Evolutionary conservation across 2,888 invertebrate genomes (phyloP).

Genomic region (Barypeithes pellucidus): DNA sequence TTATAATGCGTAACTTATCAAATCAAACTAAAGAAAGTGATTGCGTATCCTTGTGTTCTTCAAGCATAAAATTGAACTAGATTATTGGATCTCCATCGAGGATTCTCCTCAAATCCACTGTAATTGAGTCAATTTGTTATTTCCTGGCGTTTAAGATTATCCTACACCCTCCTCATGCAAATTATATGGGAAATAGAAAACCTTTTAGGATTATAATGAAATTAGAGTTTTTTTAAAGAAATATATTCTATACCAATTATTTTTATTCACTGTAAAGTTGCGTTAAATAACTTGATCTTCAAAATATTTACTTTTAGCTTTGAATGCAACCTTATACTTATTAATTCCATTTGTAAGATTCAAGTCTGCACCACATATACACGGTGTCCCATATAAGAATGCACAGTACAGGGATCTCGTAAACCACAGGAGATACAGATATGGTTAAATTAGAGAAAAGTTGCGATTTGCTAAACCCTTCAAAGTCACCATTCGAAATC

Average conservation of each 20-base stretch:
- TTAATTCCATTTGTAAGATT: too few species aligned
- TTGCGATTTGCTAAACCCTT: too few species aligned
- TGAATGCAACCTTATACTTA: too few species aligned
- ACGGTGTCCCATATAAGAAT: too few species aligned
- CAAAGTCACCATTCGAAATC: too few species aligned
- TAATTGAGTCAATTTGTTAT: conserved; percentile 51
- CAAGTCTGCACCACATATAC: too few species aligned
- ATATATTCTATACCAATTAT: neutral
- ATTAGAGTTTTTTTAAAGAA: neutral
- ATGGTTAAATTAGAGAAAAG: too few species aligned
- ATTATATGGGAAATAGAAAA: conserved; percentile 39
- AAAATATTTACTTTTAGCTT: too few species aligned
- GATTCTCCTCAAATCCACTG: conserved; percentile 41
- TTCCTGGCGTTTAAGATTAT: conserved; percentile 46
- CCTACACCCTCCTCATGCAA: conserved; percentile 33
- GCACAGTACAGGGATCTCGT: too few species aligned
- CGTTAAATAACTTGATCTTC: too few species aligned
- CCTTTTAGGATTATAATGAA: conserved; percentile 21
- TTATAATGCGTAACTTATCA: neutral
- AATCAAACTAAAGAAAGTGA: conserved; percentile 19
- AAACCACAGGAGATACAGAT: too few species aligned
- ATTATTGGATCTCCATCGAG: conserved; percentile 46
- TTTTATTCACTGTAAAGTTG: too few species aligned
- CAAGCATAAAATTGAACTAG: conserved; percentile 45
- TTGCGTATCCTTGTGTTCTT: conserved; percentile 27